phyloP scores from a whole-genome alignment of 1,140 invertebrate genomes.

The Drosophila sechellia region DNA sequence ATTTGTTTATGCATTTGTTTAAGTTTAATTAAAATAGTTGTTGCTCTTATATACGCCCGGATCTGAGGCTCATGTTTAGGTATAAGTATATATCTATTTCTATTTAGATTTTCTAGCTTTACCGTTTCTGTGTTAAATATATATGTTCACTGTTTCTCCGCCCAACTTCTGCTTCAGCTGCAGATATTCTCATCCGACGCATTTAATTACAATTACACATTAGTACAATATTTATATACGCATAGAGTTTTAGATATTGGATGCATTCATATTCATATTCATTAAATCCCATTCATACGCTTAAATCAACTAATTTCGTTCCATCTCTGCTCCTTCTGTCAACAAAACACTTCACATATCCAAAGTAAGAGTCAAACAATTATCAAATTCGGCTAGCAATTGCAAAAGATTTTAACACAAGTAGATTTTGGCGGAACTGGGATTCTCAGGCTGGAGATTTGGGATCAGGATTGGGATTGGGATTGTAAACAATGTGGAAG shows the following conservation, averaged over 20 bases:
- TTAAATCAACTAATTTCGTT: conserved; percentile 53
- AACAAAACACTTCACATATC: conserved; percentile 42
- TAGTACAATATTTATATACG: conserved; percentile 73
- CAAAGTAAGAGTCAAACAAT: conserved; percentile 34
- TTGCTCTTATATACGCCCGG: conserved; percentile 54
- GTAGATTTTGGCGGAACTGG: conserved; percentile 12
- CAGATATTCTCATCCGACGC: conserved; percentile 33
- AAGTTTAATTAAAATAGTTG: conserved; percentile 75
- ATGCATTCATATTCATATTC: conserved; percentile 53
- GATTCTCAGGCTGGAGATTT: conserved; percentile 5
- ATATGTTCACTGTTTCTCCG: conserved; percentile 55
- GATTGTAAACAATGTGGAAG: neutral
- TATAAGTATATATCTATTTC: conserved; percentile 63
- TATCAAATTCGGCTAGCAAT: conserved; percentile 59
- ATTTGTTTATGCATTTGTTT: conserved; percentile 70
- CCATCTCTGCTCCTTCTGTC: conserved; percentile 15
- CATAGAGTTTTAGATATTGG: conserved; percentile 53
- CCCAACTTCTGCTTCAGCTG: conserved; percentile 22
- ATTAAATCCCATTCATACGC: conserved; percentile 58
- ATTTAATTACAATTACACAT: conserved; percentile 72
- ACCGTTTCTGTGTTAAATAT: conserved; percentile 65
- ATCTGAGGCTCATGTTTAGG: conserved; percentile 53
- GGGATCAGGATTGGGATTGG: neutral
- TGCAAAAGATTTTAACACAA: conserved; percentile 51
- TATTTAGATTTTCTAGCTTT: conserved; percentile 81